A percentile compares a stretch with the other conserved stretches of the same genome.
These are phyloP conservation scores for Morelia viridis DNA, from an alignment of 2,797 vertebrate species.

Conservation along the genomic window DNA sequence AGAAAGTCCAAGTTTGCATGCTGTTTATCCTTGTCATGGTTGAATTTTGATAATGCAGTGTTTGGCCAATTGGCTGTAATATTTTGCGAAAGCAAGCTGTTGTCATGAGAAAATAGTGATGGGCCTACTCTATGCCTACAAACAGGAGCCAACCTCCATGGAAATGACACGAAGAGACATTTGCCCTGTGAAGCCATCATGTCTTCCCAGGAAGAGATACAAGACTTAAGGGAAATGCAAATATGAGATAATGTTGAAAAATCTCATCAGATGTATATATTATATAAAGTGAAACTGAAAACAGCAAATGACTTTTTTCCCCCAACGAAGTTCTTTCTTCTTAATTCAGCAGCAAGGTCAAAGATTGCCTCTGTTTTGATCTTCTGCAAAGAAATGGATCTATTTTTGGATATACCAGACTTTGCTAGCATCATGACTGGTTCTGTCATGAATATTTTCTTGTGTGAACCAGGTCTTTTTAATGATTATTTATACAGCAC, in stretches of 20 bases:
- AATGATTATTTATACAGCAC: not conserved
- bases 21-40: not conserved
- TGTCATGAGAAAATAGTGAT: not conserved
- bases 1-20: not conserved
- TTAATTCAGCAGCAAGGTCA: not conserved
- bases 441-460: not conserved
- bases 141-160: not conserved
- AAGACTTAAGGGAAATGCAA: not conserved
- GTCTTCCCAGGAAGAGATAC: not conserved
- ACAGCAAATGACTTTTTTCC: not conserved
- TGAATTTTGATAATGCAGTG: not conserved
- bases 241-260: not conserved
- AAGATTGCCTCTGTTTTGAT: not conserved
- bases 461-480: not conserved
- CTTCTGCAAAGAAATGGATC: not conserved
- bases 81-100: not conserved
- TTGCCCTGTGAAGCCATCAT: not conserved
- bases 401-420: not conserved
- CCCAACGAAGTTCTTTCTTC: not conserved
- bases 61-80: not conserved
- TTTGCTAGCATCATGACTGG: not conserved
- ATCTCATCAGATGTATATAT: not conserved
- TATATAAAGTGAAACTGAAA: not conserved
- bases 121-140: not conserved
- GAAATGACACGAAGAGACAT: not conserved